Evolutionary conservation across 1,140 invertebrate species (phyloP).

Genomic region (Papilio polytes): DNA sequence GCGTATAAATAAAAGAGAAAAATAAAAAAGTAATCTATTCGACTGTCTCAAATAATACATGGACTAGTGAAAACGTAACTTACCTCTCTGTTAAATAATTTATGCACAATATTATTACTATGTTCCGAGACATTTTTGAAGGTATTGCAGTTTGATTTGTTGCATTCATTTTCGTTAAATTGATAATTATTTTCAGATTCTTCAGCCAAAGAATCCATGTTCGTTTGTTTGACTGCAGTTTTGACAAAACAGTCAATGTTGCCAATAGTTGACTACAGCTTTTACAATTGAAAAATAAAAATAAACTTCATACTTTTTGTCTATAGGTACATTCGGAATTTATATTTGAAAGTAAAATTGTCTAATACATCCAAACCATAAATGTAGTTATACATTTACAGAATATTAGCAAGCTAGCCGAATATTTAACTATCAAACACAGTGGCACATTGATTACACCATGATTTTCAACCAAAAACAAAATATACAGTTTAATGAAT

Average conservation of each 20-base stretch:
- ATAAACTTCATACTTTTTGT: neutral
- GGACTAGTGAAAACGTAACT: constrained; percentile 53
- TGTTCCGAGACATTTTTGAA: constrained; percentile 54
- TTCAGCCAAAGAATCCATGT: constrained; percentile 74
- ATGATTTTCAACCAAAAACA: too few species aligned
- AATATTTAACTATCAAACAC: too few species aligned
- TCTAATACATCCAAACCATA: too few species aligned
- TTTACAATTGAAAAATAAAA: neutral
- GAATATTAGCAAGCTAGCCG: too few species aligned
- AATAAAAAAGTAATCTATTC: constrained; percentile 57
- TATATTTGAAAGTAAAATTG: too few species aligned
- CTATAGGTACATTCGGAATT: neutral
- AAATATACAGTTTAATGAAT: too few species aligned
- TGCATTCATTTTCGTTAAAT: constrained; percentile 64
- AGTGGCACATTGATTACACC: too few species aligned
- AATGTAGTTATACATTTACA: too few species aligned
- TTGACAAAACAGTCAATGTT: constrained; percentile 62
- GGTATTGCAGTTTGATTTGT: constrained; percentile 60
- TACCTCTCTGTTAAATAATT: constrained; percentile 80
- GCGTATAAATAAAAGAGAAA: constrained; percentile 41
- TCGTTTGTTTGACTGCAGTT: constrained; percentile 77
- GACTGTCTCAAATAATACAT: constrained; percentile 43
- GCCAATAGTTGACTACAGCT: constrained; percentile 43
- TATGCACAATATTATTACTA: constrained; percentile 74
- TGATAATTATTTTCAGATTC: constrained; percentile 65